These are phyloP conservation scores for Psilopsiagon aymara DNA, from an alignment of 2,113 vertebrate genomes.

Conservation along the genomic window DNA sequence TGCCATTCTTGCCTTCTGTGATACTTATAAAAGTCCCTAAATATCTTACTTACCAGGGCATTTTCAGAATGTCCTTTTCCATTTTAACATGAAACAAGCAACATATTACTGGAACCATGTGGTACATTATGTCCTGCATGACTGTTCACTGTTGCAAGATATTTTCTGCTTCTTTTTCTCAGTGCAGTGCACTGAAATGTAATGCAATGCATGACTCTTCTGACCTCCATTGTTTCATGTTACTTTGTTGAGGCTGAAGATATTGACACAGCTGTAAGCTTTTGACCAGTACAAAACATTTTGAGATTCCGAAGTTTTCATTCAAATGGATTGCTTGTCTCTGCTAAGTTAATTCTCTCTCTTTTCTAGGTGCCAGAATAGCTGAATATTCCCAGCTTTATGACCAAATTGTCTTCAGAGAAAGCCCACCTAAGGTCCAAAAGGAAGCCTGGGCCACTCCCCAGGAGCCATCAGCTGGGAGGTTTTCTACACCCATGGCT, in stretches of 20 bases:
- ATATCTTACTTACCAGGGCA: neutral
- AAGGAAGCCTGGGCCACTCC: constrained; percentile 63
- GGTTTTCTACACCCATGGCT: constrained; percentile 71
- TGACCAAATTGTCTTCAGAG: constrained; percentile 92
- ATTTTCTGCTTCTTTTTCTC: neutral
- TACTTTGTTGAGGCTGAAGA: neutral
- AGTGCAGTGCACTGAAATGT: neutral
- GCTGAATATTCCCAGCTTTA: constrained; percentile 98
- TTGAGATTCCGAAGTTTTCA: neutral
- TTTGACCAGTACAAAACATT: rapidly evolving
- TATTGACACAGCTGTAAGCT: neutral
- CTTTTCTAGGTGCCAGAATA: constrained; percentile 90
- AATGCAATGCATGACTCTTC: neutral
- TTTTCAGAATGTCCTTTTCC: constrained; percentile 24
- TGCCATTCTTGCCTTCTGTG: neutral
- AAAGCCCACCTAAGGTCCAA: constrained; percentile 69
- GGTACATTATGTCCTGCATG: neutral
- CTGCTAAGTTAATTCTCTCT: constrained; percentile 4
- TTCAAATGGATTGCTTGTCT: neutral
- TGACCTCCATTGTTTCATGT: neutral
- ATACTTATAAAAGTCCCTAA: neutral
- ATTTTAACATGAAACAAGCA: neutral
- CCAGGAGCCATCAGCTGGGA: constrained; percentile 61
- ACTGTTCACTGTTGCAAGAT: neutral
- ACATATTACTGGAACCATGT: neutral